These are phyloP conservation scores for Heteropelma amictum DNA, from an alignment of 2,888 invertebrate species.

Conservation along the genomic window DNA sequence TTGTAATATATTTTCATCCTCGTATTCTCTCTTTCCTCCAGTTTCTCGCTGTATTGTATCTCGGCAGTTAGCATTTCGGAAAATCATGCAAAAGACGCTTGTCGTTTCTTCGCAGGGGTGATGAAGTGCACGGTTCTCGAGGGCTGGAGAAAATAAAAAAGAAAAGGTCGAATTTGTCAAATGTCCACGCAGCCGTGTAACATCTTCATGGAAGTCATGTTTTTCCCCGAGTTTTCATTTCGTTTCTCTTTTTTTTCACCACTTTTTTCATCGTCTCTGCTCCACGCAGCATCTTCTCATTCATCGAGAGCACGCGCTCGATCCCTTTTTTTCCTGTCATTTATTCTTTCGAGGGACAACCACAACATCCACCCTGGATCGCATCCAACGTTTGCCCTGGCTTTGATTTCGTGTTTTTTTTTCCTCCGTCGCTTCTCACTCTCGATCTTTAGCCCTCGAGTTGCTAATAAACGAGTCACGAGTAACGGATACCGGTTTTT, in stretches of 20 bases:
- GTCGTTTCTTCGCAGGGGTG: conserved; percentile 21
- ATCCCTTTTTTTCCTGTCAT: conserved; percentile 45
- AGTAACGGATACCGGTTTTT: conserved; percentile 51
- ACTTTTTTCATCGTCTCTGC: neutral
- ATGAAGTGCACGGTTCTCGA: conserved; percentile 9
- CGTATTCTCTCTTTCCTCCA: neutral
- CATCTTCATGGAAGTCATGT: conserved; percentile 67
- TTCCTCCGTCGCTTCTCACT: conserved; percentile 28
- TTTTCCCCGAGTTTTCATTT: conserved; percentile 22
- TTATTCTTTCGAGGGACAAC: conserved; percentile 24
- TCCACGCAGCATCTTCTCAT: too few species aligned
- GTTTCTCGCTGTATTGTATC: neutral
- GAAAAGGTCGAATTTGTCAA: conserved; percentile 72
- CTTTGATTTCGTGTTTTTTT: neutral
- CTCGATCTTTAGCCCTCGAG: conserved; percentile 19
- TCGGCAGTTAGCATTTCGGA: too few species aligned
- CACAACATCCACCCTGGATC: conserved; percentile 7
- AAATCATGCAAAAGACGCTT: neutral
- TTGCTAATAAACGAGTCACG: conserved; percentile 39
- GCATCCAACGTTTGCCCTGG: too few species aligned
- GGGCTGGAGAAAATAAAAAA: conserved; percentile 18
- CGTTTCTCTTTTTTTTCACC: neutral
- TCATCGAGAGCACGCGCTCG: conserved; percentile 42
- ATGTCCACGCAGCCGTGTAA: conserved; percentile 66
- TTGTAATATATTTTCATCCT: neutral